Evolutionary conservation across 2,888 invertebrate genomes (phyloP).

Genomic region (Macaria notata): DNA sequence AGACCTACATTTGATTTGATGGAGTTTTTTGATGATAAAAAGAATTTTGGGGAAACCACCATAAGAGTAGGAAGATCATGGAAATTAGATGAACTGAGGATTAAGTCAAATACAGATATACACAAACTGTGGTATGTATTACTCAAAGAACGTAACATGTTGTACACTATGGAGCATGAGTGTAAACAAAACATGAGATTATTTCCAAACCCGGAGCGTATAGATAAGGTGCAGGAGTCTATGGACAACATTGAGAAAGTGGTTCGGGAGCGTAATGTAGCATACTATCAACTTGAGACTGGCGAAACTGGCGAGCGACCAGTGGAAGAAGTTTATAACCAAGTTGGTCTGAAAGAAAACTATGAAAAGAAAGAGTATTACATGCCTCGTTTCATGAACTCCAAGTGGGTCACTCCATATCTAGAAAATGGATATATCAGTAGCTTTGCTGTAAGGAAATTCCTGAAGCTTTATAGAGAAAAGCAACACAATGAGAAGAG

Average conservation of each 20-base stretch:
- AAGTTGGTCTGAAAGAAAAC: slow-evolving; percentile 83
- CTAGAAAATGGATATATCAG: slow-evolving; percentile 76
- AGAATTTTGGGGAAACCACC: slow-evolving; percentile 90
- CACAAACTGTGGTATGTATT: slow-evolving; percentile 97
- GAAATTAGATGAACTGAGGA: slow-evolving; percentile 93
- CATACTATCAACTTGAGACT: slow-evolving; percentile 94
- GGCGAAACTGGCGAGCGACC: slow-evolving; percentile 92
- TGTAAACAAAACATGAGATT: slow-evolving; percentile 84
- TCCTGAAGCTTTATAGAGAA: slow-evolving; percentile 83
- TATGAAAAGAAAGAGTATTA: slow-evolving; percentile 83
- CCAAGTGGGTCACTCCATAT: slow-evolving; percentile 83
- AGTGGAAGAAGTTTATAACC: slow-evolving; percentile 78
- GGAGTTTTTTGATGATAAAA: slow-evolving; percentile 94
- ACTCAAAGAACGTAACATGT: slow-evolving; percentile 98
- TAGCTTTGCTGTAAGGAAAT: slow-evolving; percentile 83
- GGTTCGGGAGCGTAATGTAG: slow-evolving; percentile 94
- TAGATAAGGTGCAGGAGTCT: slow-evolving; percentile 96
- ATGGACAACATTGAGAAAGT: slow-evolving; percentile 97
- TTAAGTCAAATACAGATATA: slow-evolving; percentile 97
- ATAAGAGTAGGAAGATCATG: slow-evolving; percentile 93
- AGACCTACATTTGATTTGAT: slow-evolving; percentile 80
- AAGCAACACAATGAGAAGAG: slow-evolving; percentile 82
- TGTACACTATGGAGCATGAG: slow-evolving; percentile 96
- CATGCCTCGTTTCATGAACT: slow-evolving; percentile 86
- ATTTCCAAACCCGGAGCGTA: slow-evolving; percentile 95